These are phyloP conservation scores for Planococcus citri DNA, from an alignment of 1,140 invertebrate genomes.

Conservation along the genomic window DNA sequence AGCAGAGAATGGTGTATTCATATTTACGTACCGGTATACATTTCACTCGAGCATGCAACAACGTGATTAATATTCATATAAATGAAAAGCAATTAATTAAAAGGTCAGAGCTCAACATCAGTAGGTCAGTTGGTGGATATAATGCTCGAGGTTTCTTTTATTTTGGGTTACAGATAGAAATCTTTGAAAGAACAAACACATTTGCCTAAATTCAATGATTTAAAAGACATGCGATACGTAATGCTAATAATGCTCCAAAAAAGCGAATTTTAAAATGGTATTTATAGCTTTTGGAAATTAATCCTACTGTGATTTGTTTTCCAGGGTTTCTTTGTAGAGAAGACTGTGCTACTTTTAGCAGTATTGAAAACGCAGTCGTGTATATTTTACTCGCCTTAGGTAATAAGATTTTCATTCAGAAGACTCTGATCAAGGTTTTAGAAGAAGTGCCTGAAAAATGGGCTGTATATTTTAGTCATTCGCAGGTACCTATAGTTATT, in stretches of 20 bases:
- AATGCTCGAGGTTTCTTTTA: too few species aligned
- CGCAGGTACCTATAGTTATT: slow-evolving; percentile 46
- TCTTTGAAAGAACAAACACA: too few species aligned
- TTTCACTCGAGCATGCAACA: neutral
- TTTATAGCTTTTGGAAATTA: too few species aligned
- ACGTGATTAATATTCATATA: neutral
- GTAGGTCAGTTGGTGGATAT: neutral
- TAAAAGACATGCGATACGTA: too few species aligned
- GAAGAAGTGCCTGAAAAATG: slow-evolving; percentile 44
- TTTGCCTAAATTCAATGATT: too few species aligned
- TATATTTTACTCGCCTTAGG: slow-evolving; percentile 45
- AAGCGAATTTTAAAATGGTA: too few species aligned
- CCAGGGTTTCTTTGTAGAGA: slow-evolving; percentile 50
- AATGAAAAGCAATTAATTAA: slow-evolving; percentile 4
- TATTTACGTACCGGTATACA: too few species aligned
- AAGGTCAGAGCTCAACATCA: neutral
- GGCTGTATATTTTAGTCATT: slow-evolving; percentile 53
- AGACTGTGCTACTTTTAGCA: slow-evolving; percentile 34
- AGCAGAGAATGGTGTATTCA: too few species aligned
- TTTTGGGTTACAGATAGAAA: too few species aligned
- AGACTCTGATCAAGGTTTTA: slow-evolving; percentile 46
- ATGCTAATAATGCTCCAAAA: too few species aligned
- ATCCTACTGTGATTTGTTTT: slow-evolving; percentile 31
- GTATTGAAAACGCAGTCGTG: slow-evolving; percentile 40
- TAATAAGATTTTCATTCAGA: slow-evolving; percentile 44